Conservation (phyloP, 2,888 invertebrate genomes). For the Perizoma affinitatum region DNA sequence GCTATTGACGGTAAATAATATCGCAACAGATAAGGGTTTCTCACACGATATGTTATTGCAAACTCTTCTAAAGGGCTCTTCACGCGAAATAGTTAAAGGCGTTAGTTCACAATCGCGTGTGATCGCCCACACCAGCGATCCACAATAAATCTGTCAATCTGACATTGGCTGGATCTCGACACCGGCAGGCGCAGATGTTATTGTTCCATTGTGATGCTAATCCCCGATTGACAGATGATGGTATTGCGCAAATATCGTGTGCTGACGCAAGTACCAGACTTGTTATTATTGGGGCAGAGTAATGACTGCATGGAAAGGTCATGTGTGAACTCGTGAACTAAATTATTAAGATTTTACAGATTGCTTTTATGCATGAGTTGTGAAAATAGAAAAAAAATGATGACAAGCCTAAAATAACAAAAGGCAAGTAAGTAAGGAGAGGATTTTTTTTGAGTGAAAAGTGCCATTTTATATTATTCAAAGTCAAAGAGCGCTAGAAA, state of each 20-base stretch:
- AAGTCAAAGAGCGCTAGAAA: no score
- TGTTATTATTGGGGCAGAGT: constrained; percentile 45
- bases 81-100: neutral
- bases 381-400: neutral
- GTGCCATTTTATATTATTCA: no score
- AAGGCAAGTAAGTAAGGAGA: no score
- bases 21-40: neutral
- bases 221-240: constrained; percentile 72
- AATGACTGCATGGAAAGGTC: constrained; percentile 49
- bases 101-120: constrained; percentile 4
- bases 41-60: constrained; percentile 2
- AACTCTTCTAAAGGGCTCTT: constrained; percentile 4
- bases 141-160: constrained; percentile 24
- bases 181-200: constrained; percentile 42
- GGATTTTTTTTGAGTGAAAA: no score
- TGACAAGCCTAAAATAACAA: no score
- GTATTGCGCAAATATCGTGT: constrained; percentile 57
- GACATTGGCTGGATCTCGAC: constrained; percentile 24
- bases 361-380: constrained; percentile 4
- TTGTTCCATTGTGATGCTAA: constrained; percentile 78
- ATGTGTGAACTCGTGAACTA: constrained; percentile 36
- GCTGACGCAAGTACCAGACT: constrained; percentile 50
- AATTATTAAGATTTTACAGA: constrained; percentile 20
- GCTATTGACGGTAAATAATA: constrained; percentile 1
- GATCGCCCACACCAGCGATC: constrained; percentile 12